A percentile compares a stretch with the other conserved stretches of the same genome.
These are phyloP conservation scores for Apostichopus parvimensis DNA, from an alignment of 35 echinoderm and acorn worm species.

Conservation along the genomic window DNA sequence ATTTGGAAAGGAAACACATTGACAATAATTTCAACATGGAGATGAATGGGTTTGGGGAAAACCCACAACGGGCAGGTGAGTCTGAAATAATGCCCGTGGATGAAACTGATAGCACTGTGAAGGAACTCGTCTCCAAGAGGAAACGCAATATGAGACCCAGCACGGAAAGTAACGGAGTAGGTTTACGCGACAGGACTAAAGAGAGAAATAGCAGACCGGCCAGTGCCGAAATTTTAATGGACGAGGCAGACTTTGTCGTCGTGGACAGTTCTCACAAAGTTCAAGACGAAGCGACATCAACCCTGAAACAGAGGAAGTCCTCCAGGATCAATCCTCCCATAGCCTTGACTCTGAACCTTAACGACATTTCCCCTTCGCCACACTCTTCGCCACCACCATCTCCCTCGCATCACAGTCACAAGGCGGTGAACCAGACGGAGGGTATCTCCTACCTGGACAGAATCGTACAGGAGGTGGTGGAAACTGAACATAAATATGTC, in stretches of 20 bases:
- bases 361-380: slow-evolving; percentile 72
- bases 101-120: slow-evolving; percentile 17
- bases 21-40: slow-evolving; percentile 23
- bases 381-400: slow-evolving; percentile 60
- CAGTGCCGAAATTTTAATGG: slow-evolving; percentile 64
- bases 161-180: background rate
- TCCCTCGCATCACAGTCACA: slow-evolving; percentile 52
- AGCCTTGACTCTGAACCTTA: slow-evolving; percentile 14
- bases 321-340: slow-evolving; percentile 82
- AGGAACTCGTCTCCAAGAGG: background rate
- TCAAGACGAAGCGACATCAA: slow-evolving; percentile 16
- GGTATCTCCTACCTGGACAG: slow-evolving; percentile 52
- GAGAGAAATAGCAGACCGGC: slow-evolving; percentile 52
- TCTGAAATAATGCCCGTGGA: background rate
- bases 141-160: background rate
- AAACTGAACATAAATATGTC: slow-evolving; percentile 82
- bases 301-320: slow-evolving; percentile 60
- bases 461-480: slow-evolving; percentile 74
- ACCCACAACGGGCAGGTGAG: background rate
- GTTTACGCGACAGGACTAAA: background rate
- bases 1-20: slow-evolving; percentile 1
- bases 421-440: background rate
- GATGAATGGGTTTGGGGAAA: slow-evolving; percentile 1
- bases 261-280: slow-evolving; percentile 11
- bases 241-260: slow-evolving; percentile 23